Evolutionary conservation across 2,888 invertebrate species (phyloP).

Genomic region (Zaprionus obscuricornis): DNA sequence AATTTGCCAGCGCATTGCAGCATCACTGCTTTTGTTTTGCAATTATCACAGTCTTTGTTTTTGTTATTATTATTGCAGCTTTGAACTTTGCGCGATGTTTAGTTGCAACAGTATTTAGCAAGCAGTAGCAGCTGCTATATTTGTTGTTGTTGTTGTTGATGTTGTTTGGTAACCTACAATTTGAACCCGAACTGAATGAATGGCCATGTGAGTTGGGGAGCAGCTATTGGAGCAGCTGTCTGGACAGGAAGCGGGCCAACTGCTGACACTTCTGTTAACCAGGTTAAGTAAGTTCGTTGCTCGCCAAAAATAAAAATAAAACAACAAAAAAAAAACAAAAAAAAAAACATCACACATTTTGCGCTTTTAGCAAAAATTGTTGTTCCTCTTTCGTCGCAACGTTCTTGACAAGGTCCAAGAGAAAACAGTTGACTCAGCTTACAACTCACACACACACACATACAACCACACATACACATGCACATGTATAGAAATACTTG

Average conservation of each 20-base stretch:
- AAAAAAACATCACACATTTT: too few species aligned
- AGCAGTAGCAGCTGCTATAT: slow-evolving; percentile 28
- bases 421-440: slow-evolving; percentile 62
- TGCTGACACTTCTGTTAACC: slow-evolving; percentile 52
- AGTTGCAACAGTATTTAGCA: not conserved
- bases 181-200: too few species aligned
- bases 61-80: too few species aligned
- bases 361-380: slow-evolving; percentile 21
- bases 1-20: slow-evolving; percentile 27
- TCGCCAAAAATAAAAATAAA: too few species aligned
- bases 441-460: not conserved
- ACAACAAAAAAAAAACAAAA: too few species aligned
- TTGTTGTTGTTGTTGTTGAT: too few species aligned
- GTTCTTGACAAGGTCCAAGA: slow-evolving; percentile 54
- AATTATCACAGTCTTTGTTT: slow-evolving; percentile 6
- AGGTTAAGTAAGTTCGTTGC: too few species aligned
- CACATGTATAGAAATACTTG: not conserved
- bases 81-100: too few species aligned
- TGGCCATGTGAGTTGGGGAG: slow-evolving; percentile 44
- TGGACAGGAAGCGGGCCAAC: slow-evolving; percentile 53
- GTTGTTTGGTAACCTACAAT: too few species aligned
- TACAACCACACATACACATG: slow-evolving; percentile 1
- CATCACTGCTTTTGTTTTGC: slow-evolving; percentile 20
- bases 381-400: slow-evolving; percentile 17
- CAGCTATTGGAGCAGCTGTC: slow-evolving; percentile 40